Percentiles rank a stretch among this genome's conserved stretches.
phyloP scores from a whole-genome alignment of 2,113 vertebrate species.

The Thinocorus orbignyianus region DNA sequence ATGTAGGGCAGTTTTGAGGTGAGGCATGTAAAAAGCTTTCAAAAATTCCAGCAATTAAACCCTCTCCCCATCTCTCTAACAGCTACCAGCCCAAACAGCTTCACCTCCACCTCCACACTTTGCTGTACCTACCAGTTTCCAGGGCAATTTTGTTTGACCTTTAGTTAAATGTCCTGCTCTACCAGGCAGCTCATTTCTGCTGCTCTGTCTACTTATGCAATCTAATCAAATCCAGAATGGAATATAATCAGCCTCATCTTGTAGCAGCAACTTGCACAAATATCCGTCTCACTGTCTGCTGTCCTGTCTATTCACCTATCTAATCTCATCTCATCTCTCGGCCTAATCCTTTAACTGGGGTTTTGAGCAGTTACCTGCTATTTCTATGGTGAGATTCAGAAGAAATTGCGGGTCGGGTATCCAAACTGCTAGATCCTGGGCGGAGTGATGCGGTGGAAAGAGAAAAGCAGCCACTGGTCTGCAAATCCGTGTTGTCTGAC shows the following conservation, averaged over 20 bases:
- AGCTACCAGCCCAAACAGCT: not conserved
- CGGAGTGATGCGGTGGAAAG: not conserved
- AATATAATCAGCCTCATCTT: constrained; percentile 64
- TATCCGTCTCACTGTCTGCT: not conserved
- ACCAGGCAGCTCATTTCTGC: constrained; percentile 61
- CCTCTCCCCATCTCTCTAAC: not conserved
- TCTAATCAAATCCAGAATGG: constrained; percentile 63
- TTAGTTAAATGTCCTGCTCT: constrained; percentile 66
- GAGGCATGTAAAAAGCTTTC: not conserved
- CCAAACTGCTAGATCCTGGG: not conserved
- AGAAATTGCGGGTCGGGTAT: not conserved
- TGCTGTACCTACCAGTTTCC: constrained; percentile 19
- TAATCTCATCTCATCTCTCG: not conserved
- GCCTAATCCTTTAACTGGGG: not conserved
- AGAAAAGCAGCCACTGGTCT: not conserved
- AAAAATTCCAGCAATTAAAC: not conserved
- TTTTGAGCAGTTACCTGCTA: not conserved
- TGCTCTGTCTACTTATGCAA: constrained; percentile 60
- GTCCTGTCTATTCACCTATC: not conserved
- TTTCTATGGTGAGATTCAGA: not conserved
- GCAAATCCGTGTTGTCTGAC: not conserved
- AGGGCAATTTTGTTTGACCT: constrained; percentile 68
- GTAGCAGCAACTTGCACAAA: constrained; percentile 37
- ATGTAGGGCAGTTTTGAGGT: not conserved
- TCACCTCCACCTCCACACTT: constrained; percentile 10